phyloP scores from a whole-genome alignment of 2,113 vertebrate genomes.

The Monopterus albus region DNA sequence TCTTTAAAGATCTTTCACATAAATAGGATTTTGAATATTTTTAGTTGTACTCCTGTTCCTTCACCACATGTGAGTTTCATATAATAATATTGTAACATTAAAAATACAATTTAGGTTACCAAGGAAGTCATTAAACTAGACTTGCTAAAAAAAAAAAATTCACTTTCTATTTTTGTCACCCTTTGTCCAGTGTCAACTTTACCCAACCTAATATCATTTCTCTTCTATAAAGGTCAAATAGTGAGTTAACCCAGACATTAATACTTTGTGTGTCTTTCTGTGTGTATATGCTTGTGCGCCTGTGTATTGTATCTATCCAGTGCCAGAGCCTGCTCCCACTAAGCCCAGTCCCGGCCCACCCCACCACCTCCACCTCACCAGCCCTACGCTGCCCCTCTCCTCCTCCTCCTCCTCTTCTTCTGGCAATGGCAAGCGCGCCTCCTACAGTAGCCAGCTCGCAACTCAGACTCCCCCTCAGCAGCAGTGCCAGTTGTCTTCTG shows the following conservation, averaged over 20 bases:
- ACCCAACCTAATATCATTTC: slow-evolving; percentile 6
- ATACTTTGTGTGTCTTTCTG: slow-evolving; percentile 60
- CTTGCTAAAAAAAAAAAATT: no score
- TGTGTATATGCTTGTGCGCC: slow-evolving; percentile 45
- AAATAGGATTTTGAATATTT: not conserved
- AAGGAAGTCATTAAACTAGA: no score
- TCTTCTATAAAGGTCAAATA: slow-evolving; percentile 19
- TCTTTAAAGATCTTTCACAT: not conserved
- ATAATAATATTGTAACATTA: not conserved
- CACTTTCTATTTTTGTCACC: no score
- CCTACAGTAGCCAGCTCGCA: slow-evolving; percentile 74
- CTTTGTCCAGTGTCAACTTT: not conserved
- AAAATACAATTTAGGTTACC: no score
- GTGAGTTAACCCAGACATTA: slow-evolving; percentile 49
- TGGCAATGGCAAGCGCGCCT: slow-evolving; percentile 93
- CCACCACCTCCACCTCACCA: slow-evolving; percentile 82
- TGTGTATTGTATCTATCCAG: slow-evolving; percentile 76
- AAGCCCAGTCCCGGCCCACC: slow-evolving; percentile 91
- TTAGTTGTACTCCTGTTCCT: not conserved
- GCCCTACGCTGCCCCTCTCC: slow-evolving; percentile 88
- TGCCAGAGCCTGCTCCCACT: slow-evolving; percentile 93
- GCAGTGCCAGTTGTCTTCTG: slow-evolving; percentile 80
- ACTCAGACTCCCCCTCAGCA: slow-evolving; percentile 78
- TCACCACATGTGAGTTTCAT: not conserved
- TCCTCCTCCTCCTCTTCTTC: slow-evolving; percentile 86